A percentile compares a stretch with the other conserved stretches of the same genome.
These are phyloP conservation scores for Acipenser transmontanus DNA, from an alignment of 2,797 vertebrate species.

Conservation along the genomic window DNA sequence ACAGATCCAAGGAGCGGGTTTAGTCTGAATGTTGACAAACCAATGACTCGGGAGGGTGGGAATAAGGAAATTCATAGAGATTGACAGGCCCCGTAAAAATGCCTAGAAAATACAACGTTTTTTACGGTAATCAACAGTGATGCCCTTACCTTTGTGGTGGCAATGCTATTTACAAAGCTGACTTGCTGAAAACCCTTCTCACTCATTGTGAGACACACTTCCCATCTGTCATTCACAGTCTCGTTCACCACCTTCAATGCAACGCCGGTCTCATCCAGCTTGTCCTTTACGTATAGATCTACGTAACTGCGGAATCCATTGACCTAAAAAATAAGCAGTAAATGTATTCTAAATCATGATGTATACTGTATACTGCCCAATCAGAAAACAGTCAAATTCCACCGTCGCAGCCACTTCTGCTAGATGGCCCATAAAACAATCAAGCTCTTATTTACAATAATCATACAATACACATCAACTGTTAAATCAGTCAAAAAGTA, in stretches of 20 bases:
- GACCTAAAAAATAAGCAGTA: conserved; percentile 49
- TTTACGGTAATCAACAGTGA: not conserved
- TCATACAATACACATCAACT: too few relatives aligned
- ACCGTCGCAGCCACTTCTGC: not conserved
- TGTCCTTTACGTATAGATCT: conserved; percentile 85
- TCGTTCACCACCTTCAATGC: conserved; percentile 83
- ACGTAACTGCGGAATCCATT: conserved; percentile 83
- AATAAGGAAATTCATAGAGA: too few relatives aligned
- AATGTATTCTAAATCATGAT: not conserved
- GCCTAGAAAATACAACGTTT: too few relatives aligned
- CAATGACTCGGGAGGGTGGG: too few relatives aligned
- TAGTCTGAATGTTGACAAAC: too few relatives aligned
- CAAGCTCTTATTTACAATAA: too few relatives aligned
- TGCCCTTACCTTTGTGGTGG: conserved; percentile 78
- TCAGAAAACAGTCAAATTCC: not conserved
- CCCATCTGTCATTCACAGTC: conserved; percentile 78
- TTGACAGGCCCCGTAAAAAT: too few relatives aligned
- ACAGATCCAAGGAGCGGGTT: too few relatives aligned
- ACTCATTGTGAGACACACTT: conserved; percentile 80
- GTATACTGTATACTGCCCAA: too few relatives aligned
- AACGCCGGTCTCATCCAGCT: conserved; percentile 81
- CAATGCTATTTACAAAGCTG: conserved; percentile 88
- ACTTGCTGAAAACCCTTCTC: conserved; percentile 87
- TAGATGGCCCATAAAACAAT: not conserved
- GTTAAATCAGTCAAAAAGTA: too few relatives aligned